Evolutionary conservation across 37 sponge, comb jelly and placozoan genomes (phyloP).

Genomic region (Theonella swinhoei): DNA sequence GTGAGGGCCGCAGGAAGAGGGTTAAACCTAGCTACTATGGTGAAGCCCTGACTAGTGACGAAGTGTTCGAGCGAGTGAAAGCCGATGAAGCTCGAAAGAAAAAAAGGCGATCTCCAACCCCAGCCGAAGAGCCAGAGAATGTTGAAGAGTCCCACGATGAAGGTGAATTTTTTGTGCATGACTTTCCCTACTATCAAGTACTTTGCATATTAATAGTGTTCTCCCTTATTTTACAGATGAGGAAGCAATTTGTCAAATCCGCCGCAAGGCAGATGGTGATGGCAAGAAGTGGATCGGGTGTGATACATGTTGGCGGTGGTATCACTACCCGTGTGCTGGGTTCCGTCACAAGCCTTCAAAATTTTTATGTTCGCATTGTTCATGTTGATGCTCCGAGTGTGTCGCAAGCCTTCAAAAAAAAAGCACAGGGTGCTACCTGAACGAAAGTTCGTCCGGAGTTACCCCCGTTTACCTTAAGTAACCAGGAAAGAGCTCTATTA

Average conservation of each 20-base stretch:
- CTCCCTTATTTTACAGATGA: neutral
- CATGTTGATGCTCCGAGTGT: too few relatives aligned
- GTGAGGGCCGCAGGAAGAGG: neutral
- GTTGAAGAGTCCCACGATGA: neutral
- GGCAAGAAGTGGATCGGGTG: neutral
- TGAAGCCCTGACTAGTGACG: neutral
- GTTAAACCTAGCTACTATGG: slow-evolving; percentile 2
- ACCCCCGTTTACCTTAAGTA: neutral
- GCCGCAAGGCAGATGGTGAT: neutral
- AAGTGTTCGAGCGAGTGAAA: neutral
- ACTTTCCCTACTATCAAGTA: neutral
- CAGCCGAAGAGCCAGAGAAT: neutral
- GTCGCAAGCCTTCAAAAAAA: too few relatives aligned
- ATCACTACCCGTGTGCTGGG: too few relatives aligned
- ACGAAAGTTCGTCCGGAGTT: too few relatives aligned
- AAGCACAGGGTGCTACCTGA: too few relatives aligned
- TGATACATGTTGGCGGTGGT: too few relatives aligned
- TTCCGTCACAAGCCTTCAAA: too few relatives aligned
- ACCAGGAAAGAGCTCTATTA: neutral
- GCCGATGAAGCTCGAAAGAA: neutral
- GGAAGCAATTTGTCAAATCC: neutral
- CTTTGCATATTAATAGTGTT: neutral
- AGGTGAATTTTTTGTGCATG: neutral
- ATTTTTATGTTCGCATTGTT: too few relatives aligned
- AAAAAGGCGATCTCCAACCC: neutral